Evolutionary conservation across 2,888 invertebrate species (phyloP).

Genomic region (Lathronympha strigana): DNA sequence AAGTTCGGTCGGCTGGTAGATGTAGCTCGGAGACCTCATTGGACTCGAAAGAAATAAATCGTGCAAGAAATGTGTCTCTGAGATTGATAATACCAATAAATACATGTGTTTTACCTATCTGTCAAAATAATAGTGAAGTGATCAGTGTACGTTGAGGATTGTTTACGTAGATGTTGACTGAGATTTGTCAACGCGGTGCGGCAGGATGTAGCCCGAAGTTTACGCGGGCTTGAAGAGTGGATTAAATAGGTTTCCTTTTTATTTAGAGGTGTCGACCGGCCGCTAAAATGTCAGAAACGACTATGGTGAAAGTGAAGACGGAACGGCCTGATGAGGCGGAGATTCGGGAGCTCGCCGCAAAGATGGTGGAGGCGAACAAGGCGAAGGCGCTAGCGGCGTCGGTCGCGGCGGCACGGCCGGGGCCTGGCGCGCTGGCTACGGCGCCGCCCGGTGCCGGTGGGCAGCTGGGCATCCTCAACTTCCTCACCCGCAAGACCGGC

Average conservation of each 20-base stretch:
- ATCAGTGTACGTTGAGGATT: constrained; percentile 65
- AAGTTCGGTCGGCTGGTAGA: constrained; percentile 53
- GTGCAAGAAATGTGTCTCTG: constrained; percentile 50
- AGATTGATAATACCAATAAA: constrained; percentile 47
- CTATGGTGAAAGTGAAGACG: constrained; percentile 85
- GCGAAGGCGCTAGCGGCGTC: constrained; percentile 83
- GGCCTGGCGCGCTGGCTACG: constrained; percentile 70
- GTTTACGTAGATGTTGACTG: constrained; percentile 69
- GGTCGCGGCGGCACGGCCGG: constrained; percentile 79
- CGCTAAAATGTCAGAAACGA: constrained; percentile 66
- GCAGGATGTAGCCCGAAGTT: constrained; percentile 71
- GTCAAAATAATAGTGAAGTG: constrained; percentile 71
- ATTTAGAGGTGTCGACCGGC: constrained; percentile 39
- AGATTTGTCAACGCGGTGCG: constrained; percentile 54
- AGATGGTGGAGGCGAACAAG: constrained; percentile 93
- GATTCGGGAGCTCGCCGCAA: constrained; percentile 93
- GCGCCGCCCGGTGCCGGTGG: constrained; percentile 70
- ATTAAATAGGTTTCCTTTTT: constrained; percentile 39
- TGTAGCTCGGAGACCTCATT: constrained; percentile 55
- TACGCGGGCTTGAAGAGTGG: constrained; percentile 43
- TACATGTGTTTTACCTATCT: constrained; percentile 56
- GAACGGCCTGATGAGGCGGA: constrained; percentile 94
- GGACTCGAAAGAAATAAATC: constrained; percentile 39
- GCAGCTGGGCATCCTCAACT: constrained; percentile 86
- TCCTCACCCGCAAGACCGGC: constrained; percentile 78